phyloP scores from a whole-genome alignment of 2,113 vertebrate genomes.

The Tachysurus vachellii region DNA sequence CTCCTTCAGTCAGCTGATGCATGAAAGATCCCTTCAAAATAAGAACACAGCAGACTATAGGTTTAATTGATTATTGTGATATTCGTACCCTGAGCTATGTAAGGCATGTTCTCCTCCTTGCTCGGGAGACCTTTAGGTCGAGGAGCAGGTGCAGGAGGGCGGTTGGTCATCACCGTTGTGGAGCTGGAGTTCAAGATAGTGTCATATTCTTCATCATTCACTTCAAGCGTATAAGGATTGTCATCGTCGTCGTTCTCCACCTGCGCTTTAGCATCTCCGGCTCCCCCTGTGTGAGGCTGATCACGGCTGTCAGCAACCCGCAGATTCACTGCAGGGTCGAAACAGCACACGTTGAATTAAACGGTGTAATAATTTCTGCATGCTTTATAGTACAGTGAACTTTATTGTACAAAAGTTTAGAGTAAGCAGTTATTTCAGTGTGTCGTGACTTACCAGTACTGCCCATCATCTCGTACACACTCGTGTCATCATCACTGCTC shows the following conservation, averaged over 20 bases:
- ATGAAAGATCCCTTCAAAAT: neutral
- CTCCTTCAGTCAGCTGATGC: neutral
- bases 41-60: neutral
- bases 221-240: slow-evolving; percentile 55
- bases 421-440: neutral
- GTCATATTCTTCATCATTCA: slow-evolving; percentile 67
- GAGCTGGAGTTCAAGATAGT: slow-evolving; percentile 60
- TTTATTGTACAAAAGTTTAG: neutral
- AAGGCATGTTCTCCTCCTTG: slow-evolving; percentile 60
- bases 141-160: slow-evolving; percentile 78
- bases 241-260: slow-evolving; percentile 63
- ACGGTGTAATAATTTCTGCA: neutral
- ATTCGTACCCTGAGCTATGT: slow-evolving; percentile 72
- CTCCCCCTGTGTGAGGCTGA: slow-evolving; percentile 28
- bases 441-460: slow-evolving; percentile 62
- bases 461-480: slow-evolving; percentile 69
- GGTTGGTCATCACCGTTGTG: slow-evolving; percentile 58
- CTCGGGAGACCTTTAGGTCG: slow-evolving; percentile 59
- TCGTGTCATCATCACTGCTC: slow-evolving; percentile 46
- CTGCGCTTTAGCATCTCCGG: slow-evolving; percentile 24
- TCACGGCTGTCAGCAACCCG: slow-evolving; percentile 30
- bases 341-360: neutral
- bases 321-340: slow-evolving; percentile 52
- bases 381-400: neutral
- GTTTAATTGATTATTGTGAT: neutral